Evolutionary conservation across 2,113 vertebrate genomes (phyloP).

Genomic region (Anolis sagrei): DNA sequence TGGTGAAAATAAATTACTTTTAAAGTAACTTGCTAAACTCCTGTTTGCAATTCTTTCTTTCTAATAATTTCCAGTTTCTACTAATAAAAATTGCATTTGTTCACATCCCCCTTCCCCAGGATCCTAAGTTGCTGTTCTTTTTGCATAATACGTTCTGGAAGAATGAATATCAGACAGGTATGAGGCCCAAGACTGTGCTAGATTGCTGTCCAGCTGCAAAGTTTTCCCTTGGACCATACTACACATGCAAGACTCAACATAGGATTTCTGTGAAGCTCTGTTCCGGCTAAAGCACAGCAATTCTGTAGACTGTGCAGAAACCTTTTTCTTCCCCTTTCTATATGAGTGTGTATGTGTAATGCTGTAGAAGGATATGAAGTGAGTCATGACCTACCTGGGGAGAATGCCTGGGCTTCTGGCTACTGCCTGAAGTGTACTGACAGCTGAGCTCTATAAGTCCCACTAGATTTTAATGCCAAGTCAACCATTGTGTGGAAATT

Average conservation of each 20-base stretch:
- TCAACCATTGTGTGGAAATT: constrained; percentile 36
- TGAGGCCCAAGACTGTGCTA: not conserved
- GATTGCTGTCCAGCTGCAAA: not conserved
- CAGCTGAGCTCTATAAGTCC: constrained; percentile 28
- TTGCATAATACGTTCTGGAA: not conserved
- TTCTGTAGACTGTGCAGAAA: not conserved
- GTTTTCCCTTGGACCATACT: not conserved
- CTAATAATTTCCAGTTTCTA: not conserved
- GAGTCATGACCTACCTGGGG: constrained; percentile 36
- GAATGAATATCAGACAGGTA: not conserved
- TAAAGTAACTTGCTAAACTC: too few relatives aligned
- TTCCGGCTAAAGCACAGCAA: constrained; percentile 16
- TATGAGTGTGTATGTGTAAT: not conserved
- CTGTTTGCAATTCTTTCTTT: not conserved
- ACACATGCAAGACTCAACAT: not conserved
- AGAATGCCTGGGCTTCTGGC: constrained; percentile 38
- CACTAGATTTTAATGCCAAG: constrained; percentile 37
- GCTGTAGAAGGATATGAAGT: constrained; percentile 26
- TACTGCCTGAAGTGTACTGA: constrained; percentile 39
- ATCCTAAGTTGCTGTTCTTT: not conserved
- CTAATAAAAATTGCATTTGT: not conserved
- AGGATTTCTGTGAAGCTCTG: not conserved
- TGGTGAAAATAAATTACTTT: too few relatives aligned
- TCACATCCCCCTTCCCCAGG: not conserved
- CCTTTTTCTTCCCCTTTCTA: constrained; percentile 12